Evolutionary conservation across 1,140 invertebrate species (phyloP).

Genomic region (Lutraria rhynchaena): DNA sequence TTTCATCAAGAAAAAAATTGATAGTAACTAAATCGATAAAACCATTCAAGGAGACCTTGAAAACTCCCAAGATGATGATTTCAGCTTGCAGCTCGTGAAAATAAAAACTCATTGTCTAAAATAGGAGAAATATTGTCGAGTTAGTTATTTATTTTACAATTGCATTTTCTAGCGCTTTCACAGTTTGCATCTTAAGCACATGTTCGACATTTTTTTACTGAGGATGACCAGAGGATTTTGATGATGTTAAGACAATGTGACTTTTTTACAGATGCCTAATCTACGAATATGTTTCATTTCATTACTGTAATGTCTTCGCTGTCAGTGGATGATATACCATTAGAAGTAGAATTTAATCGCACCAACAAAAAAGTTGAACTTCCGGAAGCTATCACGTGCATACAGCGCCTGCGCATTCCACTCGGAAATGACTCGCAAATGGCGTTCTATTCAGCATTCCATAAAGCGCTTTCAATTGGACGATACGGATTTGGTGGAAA

Average conservation of each 20-base stretch:
- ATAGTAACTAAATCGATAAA: background rate
- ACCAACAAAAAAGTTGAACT: conserved; percentile 51
- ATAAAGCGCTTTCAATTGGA: conserved; percentile 62
- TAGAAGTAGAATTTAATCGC: conserved; percentile 64
- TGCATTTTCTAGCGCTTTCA: no score
- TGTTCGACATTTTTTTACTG: no score
- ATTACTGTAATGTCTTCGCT: conserved; percentile 65
- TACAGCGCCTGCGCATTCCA: conserved; percentile 61
- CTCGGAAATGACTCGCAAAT: conserved; percentile 64
- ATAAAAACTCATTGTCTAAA: no score
- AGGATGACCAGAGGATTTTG: no score
- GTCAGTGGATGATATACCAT: conserved; percentile 57
- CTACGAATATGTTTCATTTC: conserved; percentile 65
- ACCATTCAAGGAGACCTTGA: no score
- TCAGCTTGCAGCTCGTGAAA: no score
- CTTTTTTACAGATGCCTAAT: conserved; percentile 57
- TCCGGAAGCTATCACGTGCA: conserved; percentile 63
- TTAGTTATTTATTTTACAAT: no score
- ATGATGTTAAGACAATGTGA: no score
- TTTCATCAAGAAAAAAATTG: background rate
- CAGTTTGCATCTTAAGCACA: no score
- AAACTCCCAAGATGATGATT: no score
- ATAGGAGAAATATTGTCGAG: no score
- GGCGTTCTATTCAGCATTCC: conserved; percentile 62
- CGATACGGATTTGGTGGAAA: conserved; percentile 33